Evolutionary conservation across 1,140 invertebrate genomes (phyloP).

Genomic region (Bradynema listronoti): DNA sequence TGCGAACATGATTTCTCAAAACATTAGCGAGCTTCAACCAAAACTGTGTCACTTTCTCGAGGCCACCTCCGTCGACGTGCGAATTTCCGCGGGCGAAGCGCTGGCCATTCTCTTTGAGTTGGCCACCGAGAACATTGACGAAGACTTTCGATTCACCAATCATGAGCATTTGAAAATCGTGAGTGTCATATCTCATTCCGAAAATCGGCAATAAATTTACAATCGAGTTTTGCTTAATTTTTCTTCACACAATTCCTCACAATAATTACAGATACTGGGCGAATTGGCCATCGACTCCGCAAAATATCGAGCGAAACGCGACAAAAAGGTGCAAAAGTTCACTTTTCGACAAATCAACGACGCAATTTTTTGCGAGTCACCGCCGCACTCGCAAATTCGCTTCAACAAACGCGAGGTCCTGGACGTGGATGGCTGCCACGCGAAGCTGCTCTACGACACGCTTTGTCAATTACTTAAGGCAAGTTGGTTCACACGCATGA

Average conservation of each 20-base stretch:
- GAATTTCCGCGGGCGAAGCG: constrained; percentile 39
- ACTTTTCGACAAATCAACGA: constrained; percentile 42
- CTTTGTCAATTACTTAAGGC: constrained; percentile 38
- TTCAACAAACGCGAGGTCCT: constrained; percentile 36
- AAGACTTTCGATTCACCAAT: constrained; percentile 41
- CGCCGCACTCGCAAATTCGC: constrained; percentile 18
- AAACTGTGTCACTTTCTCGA: constrained; percentile 31
- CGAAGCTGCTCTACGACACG: constrained; percentile 38
- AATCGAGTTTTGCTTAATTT: no score
- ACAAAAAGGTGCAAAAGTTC: constrained; percentile 42
- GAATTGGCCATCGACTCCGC: constrained; percentile 39
- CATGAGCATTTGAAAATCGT: constrained; percentile 22
- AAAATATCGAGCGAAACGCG: constrained; percentile 38
- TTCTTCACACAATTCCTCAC: constrained; percentile 1
- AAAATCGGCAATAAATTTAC: no score
- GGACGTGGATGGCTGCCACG: constrained; percentile 31
- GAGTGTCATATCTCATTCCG: no score
- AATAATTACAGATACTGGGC: constrained; percentile 10
- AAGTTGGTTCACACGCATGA: neutral
- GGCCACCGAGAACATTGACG: constrained; percentile 34
- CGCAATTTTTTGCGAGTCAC: constrained; percentile 31
- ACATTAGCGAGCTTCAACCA: constrained; percentile 33
- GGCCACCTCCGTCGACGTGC: constrained; percentile 36
- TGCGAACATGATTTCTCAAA: constrained; percentile 16
- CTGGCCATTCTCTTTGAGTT: constrained; percentile 32